These are phyloP conservation scores for Colistium nudipinnis DNA, from an alignment of 2,113 vertebrate genomes.

Conservation along the genomic window DNA sequence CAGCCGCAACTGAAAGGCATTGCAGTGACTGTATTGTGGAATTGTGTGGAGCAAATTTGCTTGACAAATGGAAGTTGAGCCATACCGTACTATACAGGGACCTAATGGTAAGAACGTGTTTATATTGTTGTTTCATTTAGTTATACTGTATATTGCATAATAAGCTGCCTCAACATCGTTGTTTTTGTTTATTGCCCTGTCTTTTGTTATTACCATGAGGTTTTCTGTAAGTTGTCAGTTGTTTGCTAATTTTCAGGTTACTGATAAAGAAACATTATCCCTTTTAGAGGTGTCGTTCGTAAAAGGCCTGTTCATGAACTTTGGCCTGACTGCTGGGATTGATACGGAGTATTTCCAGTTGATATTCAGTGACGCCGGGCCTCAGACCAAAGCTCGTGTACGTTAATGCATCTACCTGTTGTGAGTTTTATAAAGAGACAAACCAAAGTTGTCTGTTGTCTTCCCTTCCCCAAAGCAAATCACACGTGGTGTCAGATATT, in stretches of 20 bases:
- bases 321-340: slow-evolving; percentile 5
- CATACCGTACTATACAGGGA: slow-evolving; percentile 52
- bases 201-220: slow-evolving; percentile 26
- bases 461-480: slow-evolving; percentile 2
- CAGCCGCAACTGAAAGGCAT: slow-evolving; percentile 13
- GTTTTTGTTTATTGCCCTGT: slow-evolving; percentile 41
- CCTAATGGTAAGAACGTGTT: slow-evolving; percentile 35
- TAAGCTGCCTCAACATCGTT: slow-evolving; percentile 31
- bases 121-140: slow-evolving; percentile 36
- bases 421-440: slow-evolving; percentile 66
- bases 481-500: slow-evolving; percentile 34
- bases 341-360: slow-evolving; percentile 1
- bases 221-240: slow-evolving; percentile 18
- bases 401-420: slow-evolving; percentile 46
- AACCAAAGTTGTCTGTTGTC: slow-evolving; percentile 6
- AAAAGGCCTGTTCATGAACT: slow-evolving; percentile 15
- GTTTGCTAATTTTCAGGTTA: slow-evolving; percentile 10
- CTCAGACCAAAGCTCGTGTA: slow-evolving; percentile 54
- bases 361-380: slow-evolving; percentile 17
- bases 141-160: slow-evolving; percentile 28
- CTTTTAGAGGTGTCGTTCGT: slow-evolving; percentile 5
- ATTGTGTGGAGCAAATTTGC: slow-evolving; percentile 9
- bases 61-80: slow-evolving; percentile 55
- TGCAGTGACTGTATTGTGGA: slow-evolving; percentile 9
- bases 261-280: slow-evolving; percentile 2